Conservation (phyloP, 2,113 vertebrate genomes). For the Athene cunicularia region DNA sequence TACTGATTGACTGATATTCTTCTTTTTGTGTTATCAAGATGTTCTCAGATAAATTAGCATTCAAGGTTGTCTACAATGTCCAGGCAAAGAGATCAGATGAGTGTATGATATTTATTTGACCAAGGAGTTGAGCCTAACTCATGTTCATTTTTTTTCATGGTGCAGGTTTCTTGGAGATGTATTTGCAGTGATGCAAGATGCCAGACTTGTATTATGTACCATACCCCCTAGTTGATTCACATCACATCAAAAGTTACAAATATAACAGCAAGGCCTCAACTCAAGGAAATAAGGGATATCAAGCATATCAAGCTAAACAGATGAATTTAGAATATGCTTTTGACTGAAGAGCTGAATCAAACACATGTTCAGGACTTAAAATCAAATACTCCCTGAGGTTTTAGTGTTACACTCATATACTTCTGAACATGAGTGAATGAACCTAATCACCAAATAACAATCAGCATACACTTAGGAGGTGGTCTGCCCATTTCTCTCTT, state of each 20-base stretch:
- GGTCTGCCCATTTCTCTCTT: background rate
- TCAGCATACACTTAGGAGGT: background rate
- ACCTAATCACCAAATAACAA: background rate
- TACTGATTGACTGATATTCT: background rate
- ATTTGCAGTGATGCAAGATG: background rate
- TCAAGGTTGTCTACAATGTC: background rate
- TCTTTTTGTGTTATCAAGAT: background rate
- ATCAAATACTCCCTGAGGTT: background rate
- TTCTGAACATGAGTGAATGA: background rate
- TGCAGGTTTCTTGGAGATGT: background rate
- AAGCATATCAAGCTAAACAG: background rate
- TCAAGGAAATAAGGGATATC: background rate
- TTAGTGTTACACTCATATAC: background rate
- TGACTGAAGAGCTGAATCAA: background rate
- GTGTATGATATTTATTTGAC: background rate
- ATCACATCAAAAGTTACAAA: background rate
- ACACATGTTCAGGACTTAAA: background rate
- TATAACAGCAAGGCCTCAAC: background rate
- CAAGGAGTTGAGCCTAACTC: background rate
- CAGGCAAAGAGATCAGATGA: background rate
- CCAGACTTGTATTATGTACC: background rate
- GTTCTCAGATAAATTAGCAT: background rate
- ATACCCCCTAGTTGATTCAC: accelerated
- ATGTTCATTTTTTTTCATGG: background rate
- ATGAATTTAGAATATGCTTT: background rate